These are phyloP conservation scores for Oopsacas minuta DNA, from an alignment of 37 sponge, comb jelly and placozoan genomes.

Conservation along the genomic window DNA sequence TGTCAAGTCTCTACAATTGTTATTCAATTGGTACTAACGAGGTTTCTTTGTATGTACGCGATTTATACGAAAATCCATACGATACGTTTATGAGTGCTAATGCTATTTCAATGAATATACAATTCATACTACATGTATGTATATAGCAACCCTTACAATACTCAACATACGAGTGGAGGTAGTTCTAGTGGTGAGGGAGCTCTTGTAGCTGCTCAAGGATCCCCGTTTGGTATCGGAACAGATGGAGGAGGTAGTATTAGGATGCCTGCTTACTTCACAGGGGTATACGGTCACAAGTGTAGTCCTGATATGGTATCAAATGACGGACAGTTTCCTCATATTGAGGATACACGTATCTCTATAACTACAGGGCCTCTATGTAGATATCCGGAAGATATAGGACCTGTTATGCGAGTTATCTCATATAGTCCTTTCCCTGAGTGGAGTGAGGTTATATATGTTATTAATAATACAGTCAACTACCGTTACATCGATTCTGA, in stretches of 20 bases:
- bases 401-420: slow-evolving; percentile 31
- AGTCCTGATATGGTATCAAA: slow-evolving; percentile 27
- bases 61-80: too few relatives aligned
- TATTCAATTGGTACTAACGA: too few relatives aligned
- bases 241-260: slow-evolving; percentile 64
- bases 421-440: background rate
- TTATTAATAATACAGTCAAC: background rate
- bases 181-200: slow-evolving; percentile 60
- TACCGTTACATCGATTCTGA: background rate
- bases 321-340: slow-evolving; percentile 23
- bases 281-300: slow-evolving; percentile 51
- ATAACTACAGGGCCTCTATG: slow-evolving; percentile 33
- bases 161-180: slow-evolving; percentile 36
- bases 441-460: background rate
- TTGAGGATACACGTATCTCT: background rate
- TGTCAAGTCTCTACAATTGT: too few relatives aligned
- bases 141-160: slow-evolving; percentile 44
- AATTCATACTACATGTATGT: too few relatives aligned
- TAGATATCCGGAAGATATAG: slow-evolving; percentile 38
- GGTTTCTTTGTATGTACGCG: too few relatives aligned
- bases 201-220: slow-evolving; percentile 25
- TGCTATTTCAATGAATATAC: too few relatives aligned
- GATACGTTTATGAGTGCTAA: too few relatives aligned
- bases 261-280: slow-evolving; percentile 51
- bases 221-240: slow-evolving; percentile 40